phyloP scores from a whole-genome alignment of 2,113 vertebrate species.

The Neoarius graeffei region DNA sequence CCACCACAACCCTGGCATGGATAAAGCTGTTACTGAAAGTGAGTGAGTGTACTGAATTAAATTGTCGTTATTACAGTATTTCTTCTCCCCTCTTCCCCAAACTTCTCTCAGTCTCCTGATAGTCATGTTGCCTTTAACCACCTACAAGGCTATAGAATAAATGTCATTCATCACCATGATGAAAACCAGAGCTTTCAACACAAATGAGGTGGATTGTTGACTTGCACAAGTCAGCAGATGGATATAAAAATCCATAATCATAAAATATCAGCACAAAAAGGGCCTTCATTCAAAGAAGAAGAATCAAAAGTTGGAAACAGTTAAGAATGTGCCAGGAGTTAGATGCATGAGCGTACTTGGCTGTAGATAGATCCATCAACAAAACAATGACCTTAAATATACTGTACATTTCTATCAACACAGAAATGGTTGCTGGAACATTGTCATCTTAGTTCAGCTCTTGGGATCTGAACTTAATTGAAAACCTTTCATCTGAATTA shows the following conservation, averaged over 20 bases:
- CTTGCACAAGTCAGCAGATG: not conserved
- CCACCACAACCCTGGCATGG: not conserved
- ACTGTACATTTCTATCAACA: not conserved
- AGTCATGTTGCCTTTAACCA: not conserved
- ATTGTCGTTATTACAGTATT: not conserved
- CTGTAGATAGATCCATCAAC: not conserved
- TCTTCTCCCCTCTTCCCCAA: not conserved
- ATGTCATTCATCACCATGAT: not conserved
- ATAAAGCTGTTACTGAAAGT: not conserved
- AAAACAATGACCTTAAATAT: not conserved
- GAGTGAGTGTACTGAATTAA: not conserved
- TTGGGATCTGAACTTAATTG: not conserved
- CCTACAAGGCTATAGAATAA: constrained; percentile 6
- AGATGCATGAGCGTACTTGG: not conserved
- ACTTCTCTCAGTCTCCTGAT: not conserved
- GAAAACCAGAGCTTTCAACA: constrained; percentile 19
- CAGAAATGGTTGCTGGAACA: not conserved
- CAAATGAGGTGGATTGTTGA: constrained; percentile 22
- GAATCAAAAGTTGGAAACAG: not conserved
- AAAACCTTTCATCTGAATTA: not conserved
- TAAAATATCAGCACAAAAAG: constrained; percentile 1
- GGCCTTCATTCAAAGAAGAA: not conserved
- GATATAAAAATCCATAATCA: constrained; percentile 17
- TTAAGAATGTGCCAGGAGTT: not conserved
- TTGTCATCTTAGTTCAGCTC: not conserved